Evolutionary conservation across 2,113 vertebrate genomes (phyloP).

Genomic region (Tretioscincus oriximinensis): DNA sequence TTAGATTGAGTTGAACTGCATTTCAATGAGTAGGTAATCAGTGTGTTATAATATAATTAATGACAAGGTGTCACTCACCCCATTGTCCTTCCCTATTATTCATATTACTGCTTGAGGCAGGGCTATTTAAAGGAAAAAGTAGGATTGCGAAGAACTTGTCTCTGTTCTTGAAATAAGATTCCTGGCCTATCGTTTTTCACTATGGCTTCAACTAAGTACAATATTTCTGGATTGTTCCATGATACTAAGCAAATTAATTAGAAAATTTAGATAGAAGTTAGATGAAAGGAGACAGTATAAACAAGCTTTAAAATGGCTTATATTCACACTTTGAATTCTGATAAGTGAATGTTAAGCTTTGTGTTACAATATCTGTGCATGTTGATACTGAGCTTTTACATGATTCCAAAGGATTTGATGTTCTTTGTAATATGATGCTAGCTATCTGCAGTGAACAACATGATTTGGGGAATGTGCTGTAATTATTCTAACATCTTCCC

Average conservation of each 20-base stretch:
- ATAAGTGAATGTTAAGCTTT: not conserved
- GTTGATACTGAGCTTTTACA: conserved; percentile 1
- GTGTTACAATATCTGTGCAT: conserved; percentile 12
- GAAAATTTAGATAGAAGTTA: conserved; percentile 18
- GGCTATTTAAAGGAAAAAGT: too few relatives aligned
- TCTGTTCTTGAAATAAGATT: not conserved
- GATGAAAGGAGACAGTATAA: not conserved
- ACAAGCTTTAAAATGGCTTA: conserved; percentile 6
- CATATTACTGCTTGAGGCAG: too few relatives aligned
- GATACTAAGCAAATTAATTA: not conserved
- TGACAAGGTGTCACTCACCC: too few relatives aligned
- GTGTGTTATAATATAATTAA: too few relatives aligned
- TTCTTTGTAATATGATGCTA: conserved; percentile 39
- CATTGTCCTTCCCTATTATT: too few relatives aligned
- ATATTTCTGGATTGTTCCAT: not conserved
- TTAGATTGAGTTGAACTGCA: too few relatives aligned
- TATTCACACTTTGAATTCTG: not conserved
- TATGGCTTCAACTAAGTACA: not conserved
- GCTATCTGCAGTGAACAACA: conserved; percentile 42
- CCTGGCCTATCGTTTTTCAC: not conserved
- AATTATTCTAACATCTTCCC: conserved; percentile 37
- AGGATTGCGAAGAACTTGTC: not conserved
- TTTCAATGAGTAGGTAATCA: too few relatives aligned
- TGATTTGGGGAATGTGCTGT: conserved; percentile 29
- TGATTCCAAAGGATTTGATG: conserved; percentile 32